Base-by-base conservation (phyloP, 2,797 vertebrate genomes). In the Platyrinchus mystaceus region DNA sequence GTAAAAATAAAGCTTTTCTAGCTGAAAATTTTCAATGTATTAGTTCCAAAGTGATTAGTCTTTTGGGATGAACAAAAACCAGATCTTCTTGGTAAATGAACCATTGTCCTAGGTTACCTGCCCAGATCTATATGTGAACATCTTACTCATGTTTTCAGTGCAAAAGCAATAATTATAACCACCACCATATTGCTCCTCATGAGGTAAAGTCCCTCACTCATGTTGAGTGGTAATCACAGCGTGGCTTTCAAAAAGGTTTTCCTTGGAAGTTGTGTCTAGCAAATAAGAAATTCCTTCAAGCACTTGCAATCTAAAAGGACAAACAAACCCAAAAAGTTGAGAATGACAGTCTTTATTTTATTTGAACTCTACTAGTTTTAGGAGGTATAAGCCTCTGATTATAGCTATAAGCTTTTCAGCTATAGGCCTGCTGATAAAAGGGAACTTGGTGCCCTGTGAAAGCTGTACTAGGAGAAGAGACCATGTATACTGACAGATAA, bases 101-200 rank as follows among this genome's bases (percentile, higher is more conserved):
- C 18, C 1, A 0, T 55, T 81, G 63, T 12, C 63, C 41, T 23
- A 60, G 79, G 26, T 52, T 62, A 60, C n/a, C 12, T 75, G 20
- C 43, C 32, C 52, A 50, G 15, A 62, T 49, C 15, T 68, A 26
- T 4, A 2, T 3, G 2, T 49, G 37, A 71, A 55, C 0, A 0
- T 50, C 37, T 90, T 67, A 43, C 8, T 52, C 1, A 4, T 44
- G 13, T 70, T 88, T 86, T 44, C 37, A 46, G 8, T 47, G 15
- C 24, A 58, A 71, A 74, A 37, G 13, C 32, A 52, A 55, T 63
- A 81, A 52, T 30, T 23, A 49, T 68, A 77, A 64, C 8, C 12
- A 76, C 20, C 16, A 55, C 23, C 44, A 11, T 34, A 60, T 34
- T 43, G 30, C 13, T 69, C 10, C 23, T 78, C 4, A 4, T 28